Evolutionary conservation across 2,113 vertebrate genomes (phyloP), one percentile per base, ranked within the genome.

Genomic region (Syngnathoides biaculeatus): DNA sequence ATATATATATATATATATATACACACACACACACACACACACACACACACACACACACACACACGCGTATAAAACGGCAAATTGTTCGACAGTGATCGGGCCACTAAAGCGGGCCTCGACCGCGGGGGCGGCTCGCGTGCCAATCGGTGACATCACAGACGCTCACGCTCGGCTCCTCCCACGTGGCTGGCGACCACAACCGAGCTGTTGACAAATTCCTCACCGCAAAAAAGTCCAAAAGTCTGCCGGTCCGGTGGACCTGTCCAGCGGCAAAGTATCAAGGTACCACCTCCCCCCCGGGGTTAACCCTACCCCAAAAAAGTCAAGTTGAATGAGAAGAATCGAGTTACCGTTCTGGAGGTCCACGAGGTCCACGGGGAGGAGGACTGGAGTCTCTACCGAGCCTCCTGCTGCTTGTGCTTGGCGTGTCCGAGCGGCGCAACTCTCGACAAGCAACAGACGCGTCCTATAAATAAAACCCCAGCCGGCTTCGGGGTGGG

Each of bases 371-470:
- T 47, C 5, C n/a, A n/a, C n/a, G 48, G 22, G 19, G 27, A 59
- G 57, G 27, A 57, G 24, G 55, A 57, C 27, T 17, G 22, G 80
- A 65, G 38, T 84, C 30, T 39, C 8, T 38, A 19, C 30, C 30
- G 9, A 13, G 14, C 26, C 14, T 17, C 20, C 57, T 59, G 30
- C 20, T 52, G 48, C 20, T 9, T 52, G n/a, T 52, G 48, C 20
- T 9, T 52, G n/a, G 48, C 8, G 20, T n/a, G 48, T 22, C 48
- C 48, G 10, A 52, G 57, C 1, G 55, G 55, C 35, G 27, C 11
- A 30, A 59, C 57, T 38, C 57, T 59, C 10, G 30, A 59, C 57
- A 59, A 59, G 57, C 27, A 38, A 59, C 30, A 59, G 26, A 57
- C 26, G 55, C 39, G 30, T 59, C 19, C 57, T 59, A 59, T 59